These are phyloP conservation scores for Zaprionus ghesquierei DNA, from an alignment of 1,140 invertebrate genomes.

Conservation along the genomic window DNA sequence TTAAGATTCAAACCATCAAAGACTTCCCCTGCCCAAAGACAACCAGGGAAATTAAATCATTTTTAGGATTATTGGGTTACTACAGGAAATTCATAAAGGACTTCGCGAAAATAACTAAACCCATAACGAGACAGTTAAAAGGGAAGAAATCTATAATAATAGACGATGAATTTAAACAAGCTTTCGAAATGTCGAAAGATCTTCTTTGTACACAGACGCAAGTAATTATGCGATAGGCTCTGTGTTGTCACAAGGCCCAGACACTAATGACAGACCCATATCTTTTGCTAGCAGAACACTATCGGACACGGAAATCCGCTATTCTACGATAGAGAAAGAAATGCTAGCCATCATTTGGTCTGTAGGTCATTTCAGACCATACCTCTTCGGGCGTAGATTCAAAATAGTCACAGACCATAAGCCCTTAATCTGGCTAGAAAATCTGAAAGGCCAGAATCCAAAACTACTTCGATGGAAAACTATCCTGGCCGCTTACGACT, in stretches of 20 bases:
- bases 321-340: conserved; percentile 20
- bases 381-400: background rate
- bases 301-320: conserved; percentile 8
- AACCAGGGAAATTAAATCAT: background rate
- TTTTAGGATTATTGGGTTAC: conserved; percentile 6
- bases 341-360: conserved; percentile 11
- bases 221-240: conserved; percentile 2
- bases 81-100: conserved; percentile 18
- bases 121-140: conserved; percentile 13
- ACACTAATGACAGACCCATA: background rate
- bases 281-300: conserved; percentile 7
- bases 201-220: conserved; percentile 15
- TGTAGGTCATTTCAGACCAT: background rate
- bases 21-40: conserved; percentile 13
- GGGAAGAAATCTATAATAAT: too few species aligned
- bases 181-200: conserved; percentile 1
- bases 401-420: background rate
- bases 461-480: background rate
- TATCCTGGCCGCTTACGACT: background rate
- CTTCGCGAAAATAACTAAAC: conserved; percentile 22
- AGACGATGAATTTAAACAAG: conserved; percentile 9
- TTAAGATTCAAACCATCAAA: background rate
- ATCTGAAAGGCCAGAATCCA: background rate
- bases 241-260: background rate
- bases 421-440: background rate